Conservation (phyloP, 2,113 vertebrate genomes). For the Merops nubicus region DNA sequence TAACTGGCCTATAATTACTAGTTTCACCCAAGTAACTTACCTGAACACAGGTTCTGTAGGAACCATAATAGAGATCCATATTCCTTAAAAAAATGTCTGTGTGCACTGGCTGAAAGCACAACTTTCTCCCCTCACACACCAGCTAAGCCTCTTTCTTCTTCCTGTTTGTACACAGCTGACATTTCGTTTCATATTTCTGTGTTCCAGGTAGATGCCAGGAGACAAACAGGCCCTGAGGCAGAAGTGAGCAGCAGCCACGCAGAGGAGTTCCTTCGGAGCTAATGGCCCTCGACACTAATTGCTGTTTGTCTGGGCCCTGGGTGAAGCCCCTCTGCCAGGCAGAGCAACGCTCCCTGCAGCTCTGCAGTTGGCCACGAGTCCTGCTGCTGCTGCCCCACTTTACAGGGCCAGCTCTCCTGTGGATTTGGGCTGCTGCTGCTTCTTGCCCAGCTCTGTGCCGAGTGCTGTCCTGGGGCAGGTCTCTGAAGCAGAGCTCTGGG, state of each 20-base stretch:
- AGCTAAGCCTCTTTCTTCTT: neutral
- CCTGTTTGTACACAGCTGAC: slow-evolving; percentile 39
- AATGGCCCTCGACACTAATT: slow-evolving; percentile 56
- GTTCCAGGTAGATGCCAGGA: neutral
- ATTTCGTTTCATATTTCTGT: slow-evolving; percentile 46
- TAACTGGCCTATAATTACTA: slow-evolving; percentile 53
- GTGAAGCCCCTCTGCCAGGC: no score
- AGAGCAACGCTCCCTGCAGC: no score
- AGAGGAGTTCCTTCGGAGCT: slow-evolving; percentile 4
- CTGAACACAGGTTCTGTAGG: neutral
- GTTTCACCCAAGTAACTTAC: slow-evolving; percentile 35
- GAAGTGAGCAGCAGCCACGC: neutral
- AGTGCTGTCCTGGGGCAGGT: neutral
- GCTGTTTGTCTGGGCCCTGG: no score
- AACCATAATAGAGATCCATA: slow-evolving; percentile 18
- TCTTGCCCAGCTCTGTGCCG: neutral
- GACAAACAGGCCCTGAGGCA: slow-evolving; percentile 40
- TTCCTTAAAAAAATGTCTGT: neutral
- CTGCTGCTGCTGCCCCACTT: neutral
- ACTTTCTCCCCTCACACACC: slow-evolving; percentile 3
- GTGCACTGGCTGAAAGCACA: neutral
- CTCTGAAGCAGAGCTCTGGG: neutral
- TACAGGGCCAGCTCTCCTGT: neutral
- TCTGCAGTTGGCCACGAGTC: neutral
- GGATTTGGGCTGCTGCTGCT: neutral